Evolutionary conservation across 35 echinoderm and acorn worm genomes (phyloP), one percentile per base, ranked within the genome.

Genomic region (Amphiura filiformis): DNA sequence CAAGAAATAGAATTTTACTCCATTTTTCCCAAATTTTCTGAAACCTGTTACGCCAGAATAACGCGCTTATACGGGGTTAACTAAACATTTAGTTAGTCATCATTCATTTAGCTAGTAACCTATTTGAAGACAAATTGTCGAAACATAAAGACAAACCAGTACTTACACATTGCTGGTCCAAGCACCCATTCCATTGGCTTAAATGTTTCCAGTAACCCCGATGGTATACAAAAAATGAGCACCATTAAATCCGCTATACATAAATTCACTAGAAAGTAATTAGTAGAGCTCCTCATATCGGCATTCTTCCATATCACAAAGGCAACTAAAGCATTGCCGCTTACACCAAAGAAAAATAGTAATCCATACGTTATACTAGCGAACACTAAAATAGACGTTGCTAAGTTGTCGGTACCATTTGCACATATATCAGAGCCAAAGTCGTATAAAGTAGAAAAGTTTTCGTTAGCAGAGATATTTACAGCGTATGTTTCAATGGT

Each of bases 201-300:
- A 49, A 92, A 94, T 31, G 89, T 89, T 47, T 98, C 96, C 52
- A 91, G 65, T 32, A 94, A 77, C 1, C 89, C 82, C 0, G 83
- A 86, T 17, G 96, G 96, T 86, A 98, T 91, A 79, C 96, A 98
- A 23, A 98, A 84, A 1, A 94, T 18, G 1, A 98, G 83, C 1
- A 94, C 93, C 76, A 98, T 37, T 78, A 98, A 86, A 38, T 98
- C 96, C 0, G 96, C 96, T 13, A 98, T 61, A 65, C 96, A 94
- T 28, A 98, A 78, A 47, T 98, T 98, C 2, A 98, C 78, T 22
- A 98, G 84, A 56, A 94, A 98, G 47, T 92, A 98, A 52, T 98
- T 98, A 39, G 96, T 98, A 1, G 96, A 98, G 23, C 86, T 91
- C 44, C 96, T 64, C 96, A 98, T 98, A 36, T 98, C 96, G 2